Conservation (phyloP, 2,888 invertebrate genomes). For the Drosophila vallismaia region DNA sequence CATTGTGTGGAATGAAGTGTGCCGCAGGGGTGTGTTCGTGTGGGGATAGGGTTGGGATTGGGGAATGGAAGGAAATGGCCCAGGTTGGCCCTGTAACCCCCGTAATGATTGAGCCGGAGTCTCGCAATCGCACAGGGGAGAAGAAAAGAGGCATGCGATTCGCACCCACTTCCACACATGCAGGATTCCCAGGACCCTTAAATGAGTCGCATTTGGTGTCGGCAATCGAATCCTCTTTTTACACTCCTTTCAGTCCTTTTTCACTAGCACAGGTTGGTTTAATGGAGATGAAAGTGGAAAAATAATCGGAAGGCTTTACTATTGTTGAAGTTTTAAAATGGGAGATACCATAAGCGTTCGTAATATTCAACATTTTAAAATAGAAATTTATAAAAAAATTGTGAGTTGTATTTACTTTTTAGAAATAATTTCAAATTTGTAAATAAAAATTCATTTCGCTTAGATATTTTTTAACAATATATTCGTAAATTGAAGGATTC, state of each 20-base stretch:
- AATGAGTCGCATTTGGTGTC: slow-evolving; percentile 54
- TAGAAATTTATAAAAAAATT: too few species aligned
- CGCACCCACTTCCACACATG: slow-evolving; percentile 22
- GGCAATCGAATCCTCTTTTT: slow-evolving; percentile 57
- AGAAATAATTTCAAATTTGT: too few species aligned
- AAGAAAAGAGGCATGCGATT: slow-evolving; percentile 1
- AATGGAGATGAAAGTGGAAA: not conserved
- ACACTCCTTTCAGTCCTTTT: slow-evolving; percentile 33
- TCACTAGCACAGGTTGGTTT: not conserved
- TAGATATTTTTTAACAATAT: not conserved
- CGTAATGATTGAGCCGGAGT: slow-evolving; percentile 65
- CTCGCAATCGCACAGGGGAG: not conserved
- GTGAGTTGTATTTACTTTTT: too few species aligned
- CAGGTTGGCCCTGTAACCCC: slow-evolving; percentile 14
- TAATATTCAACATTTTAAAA: not conserved
- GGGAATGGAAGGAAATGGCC: slow-evolving; percentile 6
- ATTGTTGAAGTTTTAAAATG: too few species aligned
- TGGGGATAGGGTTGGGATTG: slow-evolving; percentile 8
- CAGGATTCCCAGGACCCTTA: slow-evolving; percentile 34
- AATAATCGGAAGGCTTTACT: not conserved
- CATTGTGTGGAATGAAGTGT: slow-evolving; percentile 51
- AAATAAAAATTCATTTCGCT: too few species aligned
- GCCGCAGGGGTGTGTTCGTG: slow-evolving; percentile 5
- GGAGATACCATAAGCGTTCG: not conserved
- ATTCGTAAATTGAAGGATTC: not conserved